phyloP scores from a whole-genome alignment of 2,888 invertebrate genomes.

The Troilus luridus region DNA sequence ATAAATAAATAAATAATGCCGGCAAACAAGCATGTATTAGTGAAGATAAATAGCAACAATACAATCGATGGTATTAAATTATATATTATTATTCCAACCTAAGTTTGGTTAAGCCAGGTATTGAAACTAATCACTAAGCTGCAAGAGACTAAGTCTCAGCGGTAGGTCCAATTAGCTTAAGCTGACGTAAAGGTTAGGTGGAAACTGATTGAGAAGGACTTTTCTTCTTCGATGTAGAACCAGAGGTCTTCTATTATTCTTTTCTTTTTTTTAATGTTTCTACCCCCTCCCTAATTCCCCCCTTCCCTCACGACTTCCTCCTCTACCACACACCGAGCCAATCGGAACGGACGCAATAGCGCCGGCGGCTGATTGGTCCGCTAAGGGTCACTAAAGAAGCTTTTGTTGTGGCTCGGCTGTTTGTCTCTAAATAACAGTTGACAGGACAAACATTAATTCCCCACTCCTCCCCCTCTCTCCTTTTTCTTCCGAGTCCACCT shows the following conservation, averaged over 20 bases:
- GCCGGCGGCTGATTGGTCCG: background rate
- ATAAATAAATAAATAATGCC: too few relatives aligned
- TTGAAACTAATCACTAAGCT: too few relatives aligned
- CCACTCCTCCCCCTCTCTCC: background rate
- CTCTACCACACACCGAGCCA: background rate
- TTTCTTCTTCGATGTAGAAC: background rate
- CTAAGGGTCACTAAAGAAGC: constrained; percentile 39
- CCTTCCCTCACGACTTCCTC: background rate
- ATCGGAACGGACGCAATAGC: background rate
- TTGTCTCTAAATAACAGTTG: constrained; percentile 37
- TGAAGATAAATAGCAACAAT: too few relatives aligned
- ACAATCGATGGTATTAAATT: too few relatives aligned
- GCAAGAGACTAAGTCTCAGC: too few relatives aligned
- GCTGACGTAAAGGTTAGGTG: background rate
- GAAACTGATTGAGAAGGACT: background rate
- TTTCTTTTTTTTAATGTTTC: background rate
- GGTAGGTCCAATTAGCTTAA: background rate
- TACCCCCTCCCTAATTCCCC: too few relatives aligned
- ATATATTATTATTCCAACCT: too few relatives aligned
- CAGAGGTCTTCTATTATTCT: background rate
- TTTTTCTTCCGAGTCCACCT: constrained; percentile 16
- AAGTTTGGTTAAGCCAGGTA: too few relatives aligned
- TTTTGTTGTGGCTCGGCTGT: constrained; percentile 7
- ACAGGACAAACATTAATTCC: constrained; percentile 22
- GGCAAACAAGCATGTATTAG: too few relatives aligned